Conservation (phyloP, 2,797 vertebrate species). For the Ambastaia sidthimunki region DNA sequence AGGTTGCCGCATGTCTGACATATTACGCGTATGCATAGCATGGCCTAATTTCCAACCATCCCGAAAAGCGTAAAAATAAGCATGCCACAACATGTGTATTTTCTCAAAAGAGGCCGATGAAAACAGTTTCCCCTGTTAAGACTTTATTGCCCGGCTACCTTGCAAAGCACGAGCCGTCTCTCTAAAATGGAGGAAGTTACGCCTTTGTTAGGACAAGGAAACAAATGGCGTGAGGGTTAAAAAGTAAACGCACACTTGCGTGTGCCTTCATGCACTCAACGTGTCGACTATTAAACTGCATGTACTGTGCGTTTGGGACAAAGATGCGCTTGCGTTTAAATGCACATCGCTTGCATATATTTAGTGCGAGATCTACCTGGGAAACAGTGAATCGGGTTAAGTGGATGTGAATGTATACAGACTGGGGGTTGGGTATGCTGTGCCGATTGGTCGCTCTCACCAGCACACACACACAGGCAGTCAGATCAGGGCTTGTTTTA, state of each 20-base stretch:
- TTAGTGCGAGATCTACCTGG: conserved; percentile 27
- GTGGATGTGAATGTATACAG: conserved; percentile 46
- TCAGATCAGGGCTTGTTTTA: conserved; percentile 81
- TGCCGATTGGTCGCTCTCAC: conserved; percentile 81
- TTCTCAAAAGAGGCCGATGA: neutral
- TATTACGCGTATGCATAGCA: conserved; percentile 17
- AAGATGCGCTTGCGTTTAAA: neutral
- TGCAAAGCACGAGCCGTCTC: conserved; percentile 39
- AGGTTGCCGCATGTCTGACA: conserved; percentile 22
- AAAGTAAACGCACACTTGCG: neutral
- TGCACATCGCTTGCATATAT: neutral
- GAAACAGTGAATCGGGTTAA: conserved; percentile 40
- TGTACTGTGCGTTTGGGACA: neutral
- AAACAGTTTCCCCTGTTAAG: neutral
- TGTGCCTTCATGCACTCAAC: neutral
- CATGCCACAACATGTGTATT: neutral
- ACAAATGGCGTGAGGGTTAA: conserved; percentile 59
- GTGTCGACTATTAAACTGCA: neutral
- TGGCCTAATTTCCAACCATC: conserved; percentile 42
- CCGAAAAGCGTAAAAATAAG: conserved; percentile 24
- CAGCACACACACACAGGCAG: conserved; percentile 64
- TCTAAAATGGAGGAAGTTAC: conserved; percentile 68
- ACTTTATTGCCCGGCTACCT: conserved; percentile 5
- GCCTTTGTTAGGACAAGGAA: conserved; percentile 64
- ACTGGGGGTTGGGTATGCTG: conserved; percentile 78